Percentiles rank a stretch among this genome's conserved stretches.
Conservation (phyloP, 2,888 invertebrate species). For the Chymomyza caudatula region DNA sequence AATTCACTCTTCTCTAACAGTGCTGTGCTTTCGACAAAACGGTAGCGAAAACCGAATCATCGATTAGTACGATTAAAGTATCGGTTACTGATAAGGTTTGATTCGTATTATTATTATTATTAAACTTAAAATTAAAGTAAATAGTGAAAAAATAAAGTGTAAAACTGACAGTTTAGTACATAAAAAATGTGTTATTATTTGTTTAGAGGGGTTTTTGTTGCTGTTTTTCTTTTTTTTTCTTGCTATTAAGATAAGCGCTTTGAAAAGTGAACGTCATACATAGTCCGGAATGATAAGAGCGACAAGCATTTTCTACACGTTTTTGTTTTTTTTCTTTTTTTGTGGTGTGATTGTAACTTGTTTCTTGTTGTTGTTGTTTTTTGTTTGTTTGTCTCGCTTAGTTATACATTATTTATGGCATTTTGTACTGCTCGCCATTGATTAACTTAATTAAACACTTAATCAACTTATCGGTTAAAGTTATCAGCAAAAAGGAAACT, state of each 20-base stretch:
- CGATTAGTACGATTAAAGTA: too few relatives aligned
- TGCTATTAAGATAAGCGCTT: slow-evolving; percentile 35
- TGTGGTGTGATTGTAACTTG: slow-evolving; percentile 2
- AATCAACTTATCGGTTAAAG: slow-evolving; percentile 56
- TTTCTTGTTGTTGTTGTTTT: slow-evolving; percentile 34
- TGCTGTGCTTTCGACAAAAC: too few relatives aligned
- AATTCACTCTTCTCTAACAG: too few relatives aligned
- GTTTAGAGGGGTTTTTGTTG: neutral
- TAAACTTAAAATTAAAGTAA: neutral
- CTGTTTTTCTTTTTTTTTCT: neutral
- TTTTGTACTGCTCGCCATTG: slow-evolving; percentile 17
- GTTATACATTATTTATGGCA: slow-evolving; percentile 31
- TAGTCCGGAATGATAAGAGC: slow-evolving; percentile 23
- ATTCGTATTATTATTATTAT: neutral
- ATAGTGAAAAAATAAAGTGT: neutral
- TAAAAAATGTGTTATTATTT: neutral
- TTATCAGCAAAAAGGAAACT: slow-evolving; percentile 53
- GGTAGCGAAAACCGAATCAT: too few relatives aligned
- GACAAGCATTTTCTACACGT: slow-evolving; percentile 16
- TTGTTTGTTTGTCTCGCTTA: slow-evolving; percentile 11
- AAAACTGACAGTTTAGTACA: neutral
- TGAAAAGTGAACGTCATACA: slow-evolving; percentile 48
- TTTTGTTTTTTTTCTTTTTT: slow-evolving; percentile 15
- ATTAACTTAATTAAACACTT: slow-evolving; percentile 68
- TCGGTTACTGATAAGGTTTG: too few relatives aligned